Evolutionary conservation across 2,888 invertebrate species (phyloP), one percentile per base, ranked within the genome.

Genomic region (Camptogramma bilineatum): DNA sequence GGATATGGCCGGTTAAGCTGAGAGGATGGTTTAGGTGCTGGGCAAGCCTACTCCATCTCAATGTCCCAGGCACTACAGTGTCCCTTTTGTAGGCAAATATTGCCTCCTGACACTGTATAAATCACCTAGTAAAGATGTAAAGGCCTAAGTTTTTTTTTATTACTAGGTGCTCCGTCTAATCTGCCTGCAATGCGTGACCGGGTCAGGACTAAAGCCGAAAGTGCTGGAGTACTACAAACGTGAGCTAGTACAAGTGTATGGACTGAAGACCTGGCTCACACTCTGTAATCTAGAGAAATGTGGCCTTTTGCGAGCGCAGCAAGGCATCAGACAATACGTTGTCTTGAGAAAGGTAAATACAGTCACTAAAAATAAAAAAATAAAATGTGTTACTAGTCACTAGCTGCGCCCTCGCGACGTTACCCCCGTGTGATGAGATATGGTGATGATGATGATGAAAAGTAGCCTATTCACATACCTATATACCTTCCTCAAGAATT

Each of bases 171-270:
- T 99, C 44, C 94, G 99, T 9, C 93, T 99, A 5, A 96, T 99
- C 66, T 98, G 98, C 84, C 95, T 99, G 58, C 99, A 99, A 87
- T 98, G 98, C 68, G 94, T 96, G 17, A 97, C 98, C 2, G 97
- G 97, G 61, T 98, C 98, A 17, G 99, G 99, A 0, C 94, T 99
- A 3, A 99, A 99, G 84, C 96, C 96, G 2, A 98, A 98, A 85
- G 94, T 99, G 0, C 82, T 97, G 58, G 95, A 95, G 71, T 92
- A 94, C 77, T 95, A 95, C 83, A 94, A 95, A 73, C 84, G 94
- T 0, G 95, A 95, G 71, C 76, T 95, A 8, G 94, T 94, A 0
- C 95, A 95, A 87, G 97, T 98, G 0, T 99, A 99, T 82, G 99
- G 99, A 0, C 95, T 97, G 72, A 95, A 97, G 76, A 95, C 97